phyloP scores from a whole-genome alignment of 2,113 vertebrate species.

The Marcusenius ussheri region DNA sequence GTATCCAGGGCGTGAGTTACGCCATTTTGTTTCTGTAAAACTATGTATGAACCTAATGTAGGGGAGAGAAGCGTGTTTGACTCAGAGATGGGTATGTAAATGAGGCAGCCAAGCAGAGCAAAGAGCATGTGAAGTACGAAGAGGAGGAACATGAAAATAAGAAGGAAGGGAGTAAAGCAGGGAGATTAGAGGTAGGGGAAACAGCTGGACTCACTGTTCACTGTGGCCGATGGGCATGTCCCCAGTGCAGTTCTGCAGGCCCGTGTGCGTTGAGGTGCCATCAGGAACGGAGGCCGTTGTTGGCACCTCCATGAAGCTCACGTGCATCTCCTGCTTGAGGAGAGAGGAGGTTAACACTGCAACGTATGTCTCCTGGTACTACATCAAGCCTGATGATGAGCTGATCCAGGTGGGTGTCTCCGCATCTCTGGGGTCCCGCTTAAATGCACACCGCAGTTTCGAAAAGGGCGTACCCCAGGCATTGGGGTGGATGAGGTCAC shows the following conservation, averaged over 20 bases:
- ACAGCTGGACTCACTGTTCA: background rate
- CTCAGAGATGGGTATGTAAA: background rate
- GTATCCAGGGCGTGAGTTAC: background rate
- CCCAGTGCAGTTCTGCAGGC: constrained; percentile 65
- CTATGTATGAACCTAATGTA: background rate
- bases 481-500: background rate
- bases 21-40: background rate
- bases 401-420: constrained; percentile 64
- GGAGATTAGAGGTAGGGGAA: background rate
- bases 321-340: constrained; percentile 89
- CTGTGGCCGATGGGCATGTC: constrained; percentile 9
- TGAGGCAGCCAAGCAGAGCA: background rate
- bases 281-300: constrained; percentile 80
- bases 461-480: background rate
- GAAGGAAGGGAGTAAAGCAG: background rate
- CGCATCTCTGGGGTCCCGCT: background rate
- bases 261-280: constrained; percentile 84
- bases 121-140: background rate
- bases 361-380: constrained; percentile 83
- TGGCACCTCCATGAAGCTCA: constrained; percentile 75
- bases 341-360: constrained; percentile 79
- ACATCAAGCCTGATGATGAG: constrained; percentile 50
- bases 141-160: background rate
- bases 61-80: background rate
- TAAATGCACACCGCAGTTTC: background rate